These are phyloP conservation scores for Papilio polytes DNA, from an alignment of 1,140 invertebrate genomes.

Conservation along the genomic window DNA sequence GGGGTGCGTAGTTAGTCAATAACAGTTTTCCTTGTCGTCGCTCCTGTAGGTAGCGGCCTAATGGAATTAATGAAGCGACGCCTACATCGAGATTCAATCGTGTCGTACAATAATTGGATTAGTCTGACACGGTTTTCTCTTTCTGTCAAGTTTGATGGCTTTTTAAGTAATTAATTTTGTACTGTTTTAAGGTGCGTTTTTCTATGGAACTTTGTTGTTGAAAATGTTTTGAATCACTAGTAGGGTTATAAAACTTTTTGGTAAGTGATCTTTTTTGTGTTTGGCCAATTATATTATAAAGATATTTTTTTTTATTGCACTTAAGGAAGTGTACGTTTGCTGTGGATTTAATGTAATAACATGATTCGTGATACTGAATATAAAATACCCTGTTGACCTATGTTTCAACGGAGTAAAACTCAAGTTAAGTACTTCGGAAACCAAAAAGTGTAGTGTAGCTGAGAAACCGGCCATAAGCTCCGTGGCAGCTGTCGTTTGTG, in stretches of 20 bases:
- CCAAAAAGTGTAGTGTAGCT: no score
- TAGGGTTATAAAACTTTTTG: not conserved
- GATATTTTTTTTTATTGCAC: not conserved
- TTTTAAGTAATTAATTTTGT: conserved; percentile 5
- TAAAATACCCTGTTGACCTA: no score
- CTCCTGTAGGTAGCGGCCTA: conserved; percentile 14
- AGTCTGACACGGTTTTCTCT: conserved; percentile 15
- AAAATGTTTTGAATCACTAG: no score
- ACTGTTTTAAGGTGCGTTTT: not conserved
- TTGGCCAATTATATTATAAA: not conserved
- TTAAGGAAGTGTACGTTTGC: not conserved
- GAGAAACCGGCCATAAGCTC: no score
- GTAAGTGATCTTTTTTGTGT: not conserved
- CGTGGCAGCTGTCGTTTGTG: not conserved
- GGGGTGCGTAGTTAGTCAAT: not conserved
- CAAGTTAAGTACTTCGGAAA: no score
- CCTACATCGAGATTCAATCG: conserved; percentile 18
- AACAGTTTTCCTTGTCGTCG: conserved; percentile 11
- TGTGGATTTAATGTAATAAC: not conserved
- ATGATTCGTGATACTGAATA: not conserved
- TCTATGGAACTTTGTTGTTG: no score
- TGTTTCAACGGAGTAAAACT: no score
- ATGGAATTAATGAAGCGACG: conserved; percentile 28
- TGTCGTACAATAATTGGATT: conserved; percentile 19
- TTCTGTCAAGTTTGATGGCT: conserved; percentile 24